phyloP scores from a whole-genome alignment of 2,888 invertebrate genomes.

The Chymomyza caudatula region DNA sequence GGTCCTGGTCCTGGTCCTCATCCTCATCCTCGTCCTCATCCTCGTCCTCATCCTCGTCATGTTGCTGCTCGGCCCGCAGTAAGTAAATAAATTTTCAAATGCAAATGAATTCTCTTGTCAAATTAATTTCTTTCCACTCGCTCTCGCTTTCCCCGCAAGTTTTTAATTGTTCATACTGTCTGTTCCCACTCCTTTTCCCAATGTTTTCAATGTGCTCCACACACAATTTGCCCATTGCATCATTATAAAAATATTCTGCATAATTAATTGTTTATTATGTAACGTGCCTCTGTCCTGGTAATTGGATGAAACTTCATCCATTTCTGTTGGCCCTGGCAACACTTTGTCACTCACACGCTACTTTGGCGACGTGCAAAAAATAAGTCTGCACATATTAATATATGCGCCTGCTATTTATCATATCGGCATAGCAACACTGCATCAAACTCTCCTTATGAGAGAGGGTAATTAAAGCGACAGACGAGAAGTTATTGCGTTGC shows the following conservation, averaged over 20 bases:
- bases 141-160: not conserved
- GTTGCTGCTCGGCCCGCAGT: conserved; percentile 7
- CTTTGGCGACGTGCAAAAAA: not conserved
- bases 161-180: not conserved
- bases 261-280: conserved; percentile 35
- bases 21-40: conserved; percentile 7
- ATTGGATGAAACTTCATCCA: conserved; percentile 12
- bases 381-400: not conserved
- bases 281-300: conserved; percentile 21
- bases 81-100: conserved; percentile 48
- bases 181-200: not conserved
- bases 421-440: not conserved
- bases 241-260: conserved; percentile 24
- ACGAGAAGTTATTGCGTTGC: not conserved
- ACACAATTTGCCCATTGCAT: conserved; percentile 27
- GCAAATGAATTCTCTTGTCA: conserved; percentile 50
- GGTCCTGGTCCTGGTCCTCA: conserved; percentile 29
- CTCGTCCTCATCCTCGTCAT: too few relatives aligned
- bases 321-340: not conserved
- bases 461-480: not conserved
- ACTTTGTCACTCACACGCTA: conserved; percentile 1
- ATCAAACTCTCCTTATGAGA: not conserved
- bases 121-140: conserved; percentile 33
- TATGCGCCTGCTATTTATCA: not conserved
- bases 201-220: not conserved